phyloP scores from a whole-genome alignment of 2,888 invertebrate genomes.

The Drosophila villosipedis region DNA sequence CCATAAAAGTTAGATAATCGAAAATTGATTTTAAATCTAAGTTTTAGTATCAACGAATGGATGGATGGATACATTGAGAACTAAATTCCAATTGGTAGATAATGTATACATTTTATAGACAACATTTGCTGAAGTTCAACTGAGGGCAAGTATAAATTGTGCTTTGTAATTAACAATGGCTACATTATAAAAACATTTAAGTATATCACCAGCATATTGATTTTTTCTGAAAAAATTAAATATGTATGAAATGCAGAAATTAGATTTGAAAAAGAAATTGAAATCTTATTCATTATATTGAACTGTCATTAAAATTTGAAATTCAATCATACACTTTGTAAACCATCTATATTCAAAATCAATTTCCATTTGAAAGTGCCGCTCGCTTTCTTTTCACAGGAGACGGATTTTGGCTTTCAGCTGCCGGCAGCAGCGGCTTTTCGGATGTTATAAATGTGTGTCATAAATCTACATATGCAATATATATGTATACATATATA shows the following conservation, averaged over 20 bases:
- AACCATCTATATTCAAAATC: slow-evolving; percentile 48
- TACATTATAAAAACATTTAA: background rate
- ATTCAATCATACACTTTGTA: slow-evolving; percentile 56
- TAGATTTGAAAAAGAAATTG: slow-evolving; percentile 39
- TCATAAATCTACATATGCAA: slow-evolving; percentile 74
- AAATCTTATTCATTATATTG: slow-evolving; percentile 55
- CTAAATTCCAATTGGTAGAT: background rate
- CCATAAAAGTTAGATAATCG: background rate
- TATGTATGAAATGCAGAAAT: slow-evolving; percentile 32
- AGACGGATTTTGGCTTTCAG: slow-evolving; percentile 16
- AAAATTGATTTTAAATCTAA: background rate
- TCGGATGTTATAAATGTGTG: slow-evolving; percentile 62
- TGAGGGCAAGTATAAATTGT: background rate
- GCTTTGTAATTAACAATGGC: background rate
- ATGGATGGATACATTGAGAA: background rate
- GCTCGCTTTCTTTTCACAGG: slow-evolving; percentile 34
- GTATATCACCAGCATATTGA: background rate
- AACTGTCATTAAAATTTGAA: slow-evolving; percentile 60
- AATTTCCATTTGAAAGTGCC: slow-evolving; percentile 41
- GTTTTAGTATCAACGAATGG: background rate
- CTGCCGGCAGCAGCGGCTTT: slow-evolving; percentile 40
- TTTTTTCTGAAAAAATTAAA: background rate
- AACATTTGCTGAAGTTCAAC: too few relatives aligned
- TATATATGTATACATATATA: slow-evolving; percentile 24
- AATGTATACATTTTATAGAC: background rate